Evolutionary conservation across 2,113 vertebrate genomes (phyloP), one percentile per base, ranked within the genome.

Genomic region (Scolopax mira): DNA sequence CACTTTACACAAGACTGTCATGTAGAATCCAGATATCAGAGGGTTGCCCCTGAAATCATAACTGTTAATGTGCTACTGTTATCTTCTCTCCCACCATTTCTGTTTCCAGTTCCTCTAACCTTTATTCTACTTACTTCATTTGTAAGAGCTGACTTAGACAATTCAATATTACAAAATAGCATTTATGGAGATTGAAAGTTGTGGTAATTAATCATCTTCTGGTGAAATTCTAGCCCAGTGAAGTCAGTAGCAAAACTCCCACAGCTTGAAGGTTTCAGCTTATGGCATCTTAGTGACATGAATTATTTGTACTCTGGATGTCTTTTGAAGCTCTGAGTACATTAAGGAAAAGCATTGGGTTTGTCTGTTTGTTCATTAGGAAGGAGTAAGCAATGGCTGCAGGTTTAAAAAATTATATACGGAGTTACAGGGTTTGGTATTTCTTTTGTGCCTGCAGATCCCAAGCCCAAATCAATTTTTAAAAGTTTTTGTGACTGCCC

Each of bases 381-480:
- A 88, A 70, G 28, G 51, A 88, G 54, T 77, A 80, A 95, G 79
- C 15, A 91, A 22, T 5, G 16, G 31, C 60, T 94, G 31, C 21
- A 74, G 35, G 27, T 60, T 86, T n/a, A 44, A 78, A 35, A 85
- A 71, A 8, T 74, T 84, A 48, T 11, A 42, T 9, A 2, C 4
- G 58, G 51, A 79, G 21, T 48, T 60, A 55, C 10, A 57, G 12
- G 39, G 70, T 73, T 96, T 96, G 83, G 44, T 95, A 75, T 94
- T 97, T 93, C 64, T 93, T 90, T 61, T 67, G 51, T 83, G 42
- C 44, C 72, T 66, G 35, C 51, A 96, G 67, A 94, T 94, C 94
- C 85, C 77, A 54, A 73, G 57, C 6, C 42, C 39, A 70, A 71
- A 82, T 51, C 57, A 74, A 10, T 54, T 78, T 62, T 60, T 3